Base-by-base conservation (phyloP, 2,113 vertebrate species). In the Zosterops hypoxanthus region DNA sequence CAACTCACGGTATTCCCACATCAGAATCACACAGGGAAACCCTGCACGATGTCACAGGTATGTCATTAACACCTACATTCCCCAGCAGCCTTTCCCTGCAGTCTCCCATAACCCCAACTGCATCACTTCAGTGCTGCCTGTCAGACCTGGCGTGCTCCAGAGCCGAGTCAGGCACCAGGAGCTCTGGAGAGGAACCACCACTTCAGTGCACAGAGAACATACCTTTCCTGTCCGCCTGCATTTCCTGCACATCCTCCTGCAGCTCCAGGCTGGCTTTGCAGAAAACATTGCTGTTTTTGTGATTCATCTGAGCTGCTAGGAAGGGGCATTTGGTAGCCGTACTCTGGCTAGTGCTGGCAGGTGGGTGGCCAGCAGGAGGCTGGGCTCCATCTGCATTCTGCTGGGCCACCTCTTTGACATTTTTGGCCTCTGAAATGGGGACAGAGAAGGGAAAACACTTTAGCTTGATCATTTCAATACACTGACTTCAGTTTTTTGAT, bases 231-330 rank as follows among this genome's bases (percentile, higher is more conserved):
- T 99, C 97, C 0, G 75, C 98, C 71, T 98, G 98, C 86, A 99
- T 98, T 85, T 99, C 99, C 69, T 98, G 98, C 41, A 99, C 99
- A 49, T 99, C 99, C 90, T 99, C 99, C 72, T 99, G 99, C 47
- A 99, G 98, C 34, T 99, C 99, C 22, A 99, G 96, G 90, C 99
- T 98, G 94, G 99, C 99, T 97, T 99, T 98, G 33, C 99, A 97
- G 92, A 99, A 98, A 69, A 99, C 99, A 1, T 84, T 98, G 96
- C 99, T 99, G 94, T 98, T 98, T 73, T 97, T 97, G 95, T 99
- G 99, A 55, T 96, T 98, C 99, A 99, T 99, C 96, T 99, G 98
- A 52, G 99, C 99, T 14, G 99, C 99, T 95, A 99, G 98, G 94
- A 99, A 99, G 0, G 99, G 99, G 96, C 99, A 99, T 64, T 99